phyloP scores from a whole-genome alignment of 2,797 vertebrate species.

The Poeciliopsis presidionis region DNA sequence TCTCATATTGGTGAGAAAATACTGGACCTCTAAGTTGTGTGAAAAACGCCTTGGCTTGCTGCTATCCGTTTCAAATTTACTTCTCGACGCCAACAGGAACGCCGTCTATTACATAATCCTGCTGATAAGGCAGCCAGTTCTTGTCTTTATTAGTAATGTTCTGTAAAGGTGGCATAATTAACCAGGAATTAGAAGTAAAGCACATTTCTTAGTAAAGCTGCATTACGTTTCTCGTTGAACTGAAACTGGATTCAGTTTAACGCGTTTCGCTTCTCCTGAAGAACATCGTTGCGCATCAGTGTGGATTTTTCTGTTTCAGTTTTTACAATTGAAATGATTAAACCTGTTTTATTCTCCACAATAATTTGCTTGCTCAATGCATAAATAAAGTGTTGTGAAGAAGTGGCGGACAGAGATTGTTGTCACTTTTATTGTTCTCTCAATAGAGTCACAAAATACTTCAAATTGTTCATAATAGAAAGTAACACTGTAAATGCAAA shows the following conservation, averaged over 20 bases:
- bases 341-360: neutral
- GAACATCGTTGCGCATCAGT: neutral
- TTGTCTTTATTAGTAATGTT: constrained; percentile 51
- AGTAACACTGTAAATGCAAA: too few species aligned
- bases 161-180: constrained; percentile 36
- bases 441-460: too few species aligned
- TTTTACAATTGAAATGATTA: neutral
- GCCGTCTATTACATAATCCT: constrained; percentile 54
- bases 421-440: too few species aligned
- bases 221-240: neutral
- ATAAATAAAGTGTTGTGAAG: neutral
- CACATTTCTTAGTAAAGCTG: neutral
- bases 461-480: too few species aligned
- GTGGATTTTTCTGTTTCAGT: neutral
- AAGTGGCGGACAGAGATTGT: neutral
- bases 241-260: neutral
- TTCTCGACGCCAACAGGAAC: constrained; percentile 49
- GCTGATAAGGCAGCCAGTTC: constrained; percentile 50
- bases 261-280: neutral
- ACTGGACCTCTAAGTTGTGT: constrained; percentile 30
- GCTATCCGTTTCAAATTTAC: constrained; percentile 23
- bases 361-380: neutral
- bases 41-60: constrained; percentile 34
- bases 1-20: constrained; percentile 12
- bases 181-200: constrained; percentile 22